phyloP scores from a whole-genome alignment of 2,888 invertebrate species.

The Phyllotreta striolata region DNA sequence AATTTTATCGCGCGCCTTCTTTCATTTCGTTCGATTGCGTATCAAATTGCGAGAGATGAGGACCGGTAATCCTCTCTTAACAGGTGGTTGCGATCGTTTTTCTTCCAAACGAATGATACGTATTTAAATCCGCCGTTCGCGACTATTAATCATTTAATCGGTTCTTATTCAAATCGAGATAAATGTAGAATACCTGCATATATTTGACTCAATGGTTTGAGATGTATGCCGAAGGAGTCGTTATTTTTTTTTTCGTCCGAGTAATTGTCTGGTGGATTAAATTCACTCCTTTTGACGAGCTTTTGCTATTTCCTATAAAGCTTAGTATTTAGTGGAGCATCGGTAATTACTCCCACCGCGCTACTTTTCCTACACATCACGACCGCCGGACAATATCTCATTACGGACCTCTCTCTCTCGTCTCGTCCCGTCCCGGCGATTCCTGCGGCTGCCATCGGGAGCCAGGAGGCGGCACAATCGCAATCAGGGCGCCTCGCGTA shows the following conservation, averaged over 20 bases:
- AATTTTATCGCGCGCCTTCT: conserved; percentile 26
- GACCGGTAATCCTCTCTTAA: conserved; percentile 3
- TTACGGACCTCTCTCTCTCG: conserved; percentile 45
- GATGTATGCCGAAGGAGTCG: too few relatives aligned
- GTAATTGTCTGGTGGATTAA: too few relatives aligned
- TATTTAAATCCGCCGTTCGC: too few relatives aligned
- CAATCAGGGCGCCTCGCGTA: conserved; percentile 19
- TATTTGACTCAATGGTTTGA: too few relatives aligned
- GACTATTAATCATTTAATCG: too few relatives aligned
- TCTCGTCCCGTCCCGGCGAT: conserved; percentile 36
- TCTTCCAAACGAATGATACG: conserved; percentile 1
- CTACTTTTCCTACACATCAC: not conserved
- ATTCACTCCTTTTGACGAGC: too few relatives aligned
- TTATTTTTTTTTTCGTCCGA: too few relatives aligned
- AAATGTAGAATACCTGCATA: too few relatives aligned
- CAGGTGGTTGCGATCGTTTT: conserved; percentile 16
- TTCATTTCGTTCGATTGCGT: conserved; percentile 20
- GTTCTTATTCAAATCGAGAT: too few relatives aligned
- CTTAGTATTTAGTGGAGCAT: too few relatives aligned
- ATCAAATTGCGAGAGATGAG: conserved; percentile 15
- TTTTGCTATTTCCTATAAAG: too few relatives aligned
- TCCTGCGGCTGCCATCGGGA: conserved; percentile 25
- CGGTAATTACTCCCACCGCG: too few relatives aligned
- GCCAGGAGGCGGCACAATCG: conserved; percentile 43
- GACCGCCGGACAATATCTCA: conserved; percentile 52